Conservation (phyloP, 2,888 invertebrate species). For the Blastobasis adustella region DNA sequence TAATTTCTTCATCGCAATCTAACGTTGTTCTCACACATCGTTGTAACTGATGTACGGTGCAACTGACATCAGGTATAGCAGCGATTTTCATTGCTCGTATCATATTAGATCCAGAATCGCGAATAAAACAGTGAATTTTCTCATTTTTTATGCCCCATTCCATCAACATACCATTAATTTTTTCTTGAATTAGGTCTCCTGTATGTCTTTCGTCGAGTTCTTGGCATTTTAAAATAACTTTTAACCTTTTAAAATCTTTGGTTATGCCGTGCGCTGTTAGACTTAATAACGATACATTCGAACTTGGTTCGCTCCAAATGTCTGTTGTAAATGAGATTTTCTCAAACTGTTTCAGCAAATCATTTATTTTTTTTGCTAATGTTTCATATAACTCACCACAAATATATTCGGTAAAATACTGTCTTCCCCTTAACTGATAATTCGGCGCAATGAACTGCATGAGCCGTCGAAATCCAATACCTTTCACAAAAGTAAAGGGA, state of each 20-base stretch:
- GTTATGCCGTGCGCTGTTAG: slow-evolving; percentile 11
- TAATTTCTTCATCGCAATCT: neutral
- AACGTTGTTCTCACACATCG: slow-evolving; percentile 4
- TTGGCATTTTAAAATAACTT: slow-evolving; percentile 7
- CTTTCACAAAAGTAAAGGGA: too few relatives aligned
- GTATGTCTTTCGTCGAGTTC: slow-evolving; percentile 7
- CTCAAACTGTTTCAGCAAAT: slow-evolving; percentile 17
- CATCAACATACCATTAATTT: slow-evolving; percentile 6
- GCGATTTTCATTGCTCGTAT: slow-evolving; percentile 4
- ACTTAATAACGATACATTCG: slow-evolving; percentile 11
- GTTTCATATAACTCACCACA: slow-evolving; percentile 16
- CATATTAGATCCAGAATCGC: slow-evolving; percentile 12
- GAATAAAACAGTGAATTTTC: slow-evolving; percentile 6
- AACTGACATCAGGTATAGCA: slow-evolving; percentile 6
- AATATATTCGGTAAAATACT: slow-evolving; percentile 15
- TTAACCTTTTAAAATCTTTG: slow-evolving; percentile 6
- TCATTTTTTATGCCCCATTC: slow-evolving; percentile 4
- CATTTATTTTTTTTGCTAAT: slow-evolving; percentile 12
- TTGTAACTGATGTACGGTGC: slow-evolving; percentile 12
- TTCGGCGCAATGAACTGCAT: slow-evolving; percentile 12
- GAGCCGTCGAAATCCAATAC: too few relatives aligned
- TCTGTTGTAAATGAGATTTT: slow-evolving; percentile 16
- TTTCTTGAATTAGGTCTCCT: slow-evolving; percentile 9
- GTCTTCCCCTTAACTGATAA: slow-evolving; percentile 18
- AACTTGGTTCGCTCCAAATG: slow-evolving; percentile 14